Evolutionary conservation across 2,888 invertebrate species (phyloP).

Genomic region (Heliconius erato): DNA sequence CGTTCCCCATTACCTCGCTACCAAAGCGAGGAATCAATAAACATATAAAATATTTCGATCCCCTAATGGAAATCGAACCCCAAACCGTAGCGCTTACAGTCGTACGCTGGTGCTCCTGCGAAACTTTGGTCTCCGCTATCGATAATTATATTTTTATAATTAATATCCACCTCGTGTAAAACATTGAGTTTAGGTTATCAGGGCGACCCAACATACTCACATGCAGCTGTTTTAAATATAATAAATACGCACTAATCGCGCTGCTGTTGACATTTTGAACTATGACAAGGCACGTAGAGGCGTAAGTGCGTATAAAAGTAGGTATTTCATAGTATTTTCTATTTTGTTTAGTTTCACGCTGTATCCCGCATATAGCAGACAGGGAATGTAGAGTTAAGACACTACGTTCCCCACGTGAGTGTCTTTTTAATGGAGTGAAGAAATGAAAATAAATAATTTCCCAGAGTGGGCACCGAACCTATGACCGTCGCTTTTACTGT

Average conservation of each 20-base stretch:
- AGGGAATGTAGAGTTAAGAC: too few species aligned
- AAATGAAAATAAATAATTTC: neutral
- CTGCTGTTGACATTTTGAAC: constrained; percentile 40
- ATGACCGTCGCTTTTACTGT: neutral
- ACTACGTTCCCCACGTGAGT: too few species aligned
- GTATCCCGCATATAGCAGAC: too few species aligned
- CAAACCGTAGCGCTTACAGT: neutral
- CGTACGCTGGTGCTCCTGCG: neutral
- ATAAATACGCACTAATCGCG: constrained; percentile 49
- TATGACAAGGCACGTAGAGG: constrained; percentile 10
- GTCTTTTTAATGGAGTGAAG: too few species aligned
- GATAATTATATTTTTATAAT: constrained; percentile 8
- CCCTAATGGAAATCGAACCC: neutral
- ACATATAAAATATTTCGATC: too few species aligned
- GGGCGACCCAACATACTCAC: constrained; percentile 44
- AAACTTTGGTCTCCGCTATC: neutral
- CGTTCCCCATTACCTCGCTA: too few species aligned
- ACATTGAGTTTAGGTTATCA: constrained; percentile 64
- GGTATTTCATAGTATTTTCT: neutral
- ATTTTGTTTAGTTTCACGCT: neutral
- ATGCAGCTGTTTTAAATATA: constrained; percentile 44
- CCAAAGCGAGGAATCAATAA: too few species aligned
- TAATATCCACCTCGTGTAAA: constrained; percentile 59
- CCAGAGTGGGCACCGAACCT: rapidly evolving
- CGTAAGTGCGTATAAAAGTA: neutral